phyloP scores from a whole-genome alignment of 2,797 vertebrate genomes.

The Anguilla marmorata region DNA sequence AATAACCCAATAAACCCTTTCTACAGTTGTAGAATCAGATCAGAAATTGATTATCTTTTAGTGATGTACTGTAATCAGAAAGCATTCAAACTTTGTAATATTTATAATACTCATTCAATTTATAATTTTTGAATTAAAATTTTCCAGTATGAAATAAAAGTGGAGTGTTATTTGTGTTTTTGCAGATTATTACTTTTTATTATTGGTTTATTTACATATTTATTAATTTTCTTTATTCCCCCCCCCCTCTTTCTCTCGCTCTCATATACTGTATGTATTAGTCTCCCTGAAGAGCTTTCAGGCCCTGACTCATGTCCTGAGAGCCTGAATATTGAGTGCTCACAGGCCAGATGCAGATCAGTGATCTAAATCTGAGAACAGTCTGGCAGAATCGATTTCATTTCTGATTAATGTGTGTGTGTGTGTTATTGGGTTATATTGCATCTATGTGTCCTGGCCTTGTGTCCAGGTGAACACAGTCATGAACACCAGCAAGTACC shows the following conservation, averaged over 20 bases:
- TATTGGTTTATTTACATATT: no score
- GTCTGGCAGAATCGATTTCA: neutral
- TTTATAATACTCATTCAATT: no score
- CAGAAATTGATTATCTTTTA: no score
- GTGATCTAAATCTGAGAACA: neutral
- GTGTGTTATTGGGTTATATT: neutral
- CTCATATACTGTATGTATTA: neutral
- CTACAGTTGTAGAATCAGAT: no score
- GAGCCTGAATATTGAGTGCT: neutral
- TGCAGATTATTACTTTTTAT: neutral
- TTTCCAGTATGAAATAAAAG: no score
- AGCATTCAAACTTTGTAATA: no score
- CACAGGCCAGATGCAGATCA: neutral
- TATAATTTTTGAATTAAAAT: no score
- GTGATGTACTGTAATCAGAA: no score
- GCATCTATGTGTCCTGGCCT: no score
- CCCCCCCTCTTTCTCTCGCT: neutral
- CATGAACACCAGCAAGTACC: neutral
- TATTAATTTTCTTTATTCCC: no score
- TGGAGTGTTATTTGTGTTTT: neutral
- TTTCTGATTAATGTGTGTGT: conserved; percentile 20
- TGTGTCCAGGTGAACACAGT: neutral
- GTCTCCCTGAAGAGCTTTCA: conserved; percentile 2
- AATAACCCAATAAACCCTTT: no score
- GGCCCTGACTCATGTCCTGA: conserved; percentile 1